Base-by-base conservation (phyloP, 1,140 invertebrate species). In the Cyclargus thomasi region DNA sequence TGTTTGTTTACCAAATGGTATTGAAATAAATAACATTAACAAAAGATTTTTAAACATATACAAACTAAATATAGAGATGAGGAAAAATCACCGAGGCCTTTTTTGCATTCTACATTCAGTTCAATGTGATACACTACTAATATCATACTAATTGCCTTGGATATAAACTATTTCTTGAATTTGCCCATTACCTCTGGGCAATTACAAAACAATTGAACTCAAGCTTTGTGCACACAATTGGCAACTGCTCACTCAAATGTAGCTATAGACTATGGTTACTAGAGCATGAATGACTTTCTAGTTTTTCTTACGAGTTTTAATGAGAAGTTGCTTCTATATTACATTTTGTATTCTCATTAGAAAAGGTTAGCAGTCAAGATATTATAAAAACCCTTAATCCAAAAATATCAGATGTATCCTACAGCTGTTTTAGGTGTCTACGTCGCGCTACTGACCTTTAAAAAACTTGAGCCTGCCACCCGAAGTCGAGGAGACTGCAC, bases 401-500 rank as follows among this genome's bases (percentile, higher is more conserved):
- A 64, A n/a, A 3, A 22, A 14, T 22, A 6, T 23, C 20, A 11
- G 36, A 18, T 7, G 1, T 65, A 29, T 22, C 20, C 18, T 17
- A 55, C 20, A 29, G n/a, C 16, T 53, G 21, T 22, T 39, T 11
- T 53, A n/a, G 18, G 2, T 65, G 23, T 66, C 11, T 3, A 63
- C 59, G 2, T 29, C 29, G 29, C 29, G 29, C 29, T 35, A 88
- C 81, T 78, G 72, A 93, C 92, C 92, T 92, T 93, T 93, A 79
- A 92, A 93, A 80, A 93, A 93, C 80, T 93, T 93, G 70, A 93
- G 91, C 69, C 92, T 91, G 74, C 92, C 92, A 77, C 92, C 92
- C 75, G 84, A 79, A 64, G 82, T 74, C 74, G 76, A 66, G 72
- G 82, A 74, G 72, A 82, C 75, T 69, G 88, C 74, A 73, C 73